phyloP scores from a whole-genome alignment of 2,888 invertebrate genomes.

The Hololepta plana region DNA sequence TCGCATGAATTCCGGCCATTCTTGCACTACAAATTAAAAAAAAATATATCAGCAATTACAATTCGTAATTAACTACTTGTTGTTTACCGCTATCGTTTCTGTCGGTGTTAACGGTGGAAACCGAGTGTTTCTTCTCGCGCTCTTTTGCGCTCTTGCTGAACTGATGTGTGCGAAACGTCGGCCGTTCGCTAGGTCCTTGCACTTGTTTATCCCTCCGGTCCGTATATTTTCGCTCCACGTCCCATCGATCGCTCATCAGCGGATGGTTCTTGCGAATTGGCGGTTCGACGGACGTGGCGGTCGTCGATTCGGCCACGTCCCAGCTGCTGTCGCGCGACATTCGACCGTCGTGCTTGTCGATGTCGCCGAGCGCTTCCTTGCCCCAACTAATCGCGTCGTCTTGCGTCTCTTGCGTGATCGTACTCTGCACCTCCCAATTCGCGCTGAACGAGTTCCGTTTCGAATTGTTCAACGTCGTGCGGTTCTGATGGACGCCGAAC shows the following conservation, averaged over 20 bases:
- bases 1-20: conserved; percentile 46
- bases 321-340: conserved; percentile 21
- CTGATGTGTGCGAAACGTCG: conserved; percentile 58
- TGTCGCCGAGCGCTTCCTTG: no score
- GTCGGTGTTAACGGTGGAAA: conserved; percentile 58
- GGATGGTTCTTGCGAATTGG: conserved; percentile 13
- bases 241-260: conserved; percentile 14
- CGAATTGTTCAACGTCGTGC: conserved; percentile 19
- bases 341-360: conserved; percentile 18
- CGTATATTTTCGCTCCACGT: conserved; percentile 10
- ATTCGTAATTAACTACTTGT: conserved; percentile 3
- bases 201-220: conserved; percentile 12
- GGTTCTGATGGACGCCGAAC: conserved; percentile 52
- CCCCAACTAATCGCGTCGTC: conserved; percentile 33
- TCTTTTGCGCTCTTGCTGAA: conserved; percentile 37
- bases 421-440: conserved; percentile 26
- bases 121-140: conserved; percentile 51
- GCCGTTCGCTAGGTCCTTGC: conserved; percentile 31
- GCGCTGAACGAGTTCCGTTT: conserved; percentile 27
- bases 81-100: no score
- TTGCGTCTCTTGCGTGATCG: conserved; percentile 21
- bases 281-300: conserved; percentile 27
- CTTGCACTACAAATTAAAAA: conserved; percentile 27
- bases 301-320: conserved; percentile 31
- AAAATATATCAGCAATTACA: conserved; percentile 4